Base-by-base conservation (phyloP, 2,113 vertebrate genomes). In the Chitala chitala region DNA sequence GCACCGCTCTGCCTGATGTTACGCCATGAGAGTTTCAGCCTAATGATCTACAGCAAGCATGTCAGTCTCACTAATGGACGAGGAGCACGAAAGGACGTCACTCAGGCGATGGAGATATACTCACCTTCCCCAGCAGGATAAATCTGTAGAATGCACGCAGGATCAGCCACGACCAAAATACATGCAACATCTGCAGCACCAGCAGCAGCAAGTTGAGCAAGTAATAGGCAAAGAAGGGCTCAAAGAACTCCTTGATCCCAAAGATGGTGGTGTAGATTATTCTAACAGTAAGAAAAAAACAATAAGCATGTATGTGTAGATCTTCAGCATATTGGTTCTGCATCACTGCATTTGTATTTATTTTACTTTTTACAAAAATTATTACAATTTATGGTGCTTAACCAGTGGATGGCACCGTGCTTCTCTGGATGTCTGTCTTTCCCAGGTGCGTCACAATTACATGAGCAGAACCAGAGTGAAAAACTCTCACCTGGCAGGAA, bases 131-230 rank as follows among this genome's bases (percentile, higher is more conserved):
- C 72, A 79, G 38, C 73, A 87, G 83, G 50, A 89, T 13, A 81
- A 96, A 96, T 74, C 87, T 94, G 84, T 74, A 89, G 80, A 95
- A 73, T 96, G 98, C 96, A n/a, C 87, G 91, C 58, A 96, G 82
- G 76, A 99, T 96, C 5, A 98, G 87, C 70, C 84, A 91, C 24
- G 94, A 94, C 96, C 96, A 99, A 86, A 96, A 98, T 75, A 96
- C 5, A 29, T 98, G 95, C 40, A 99, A 89, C 5, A 87, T 51
- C 81, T 97, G 96, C 42, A 99, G 91, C 20, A 87, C 55, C 5
- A 89, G 44, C 76, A 99, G 88, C 4, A 98, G 91, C 0, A 1
- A 1, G 6, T 96, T 95, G 81, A 96, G 87, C 82, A 98, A 92
- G 79, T 95, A 98, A 78, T 96, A 99, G 75, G 89, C 94, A 0